Evolutionary conservation across 2,113 vertebrate species (phyloP), one percentile per base, ranked within the genome.

Genomic region (Pluvialis apricaria): DNA sequence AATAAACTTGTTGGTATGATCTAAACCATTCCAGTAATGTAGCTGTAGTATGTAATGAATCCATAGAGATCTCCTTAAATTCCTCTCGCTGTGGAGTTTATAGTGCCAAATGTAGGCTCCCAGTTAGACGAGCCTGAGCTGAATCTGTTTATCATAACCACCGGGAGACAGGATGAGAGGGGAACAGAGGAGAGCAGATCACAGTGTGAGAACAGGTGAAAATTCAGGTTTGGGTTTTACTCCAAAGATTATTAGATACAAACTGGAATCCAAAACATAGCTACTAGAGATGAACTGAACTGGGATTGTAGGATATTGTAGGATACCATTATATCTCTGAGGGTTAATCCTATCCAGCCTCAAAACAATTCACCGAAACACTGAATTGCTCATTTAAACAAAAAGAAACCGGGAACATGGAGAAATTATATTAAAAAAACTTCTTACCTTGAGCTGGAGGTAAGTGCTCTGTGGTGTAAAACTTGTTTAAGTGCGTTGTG

Each of bases 361-460:
- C 28, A 12, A 81, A 78, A 24, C 7, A 58, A 45, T 57, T 65
- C 17, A 44, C 32, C 52, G 40, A 81, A 78, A 6, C 9, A 75
- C 3, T 47, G 18, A 57, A 40, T 49, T 82, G 25, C n/a, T 85
- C 2, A 58, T 73, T 52, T 57, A 77, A 19, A 31, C 4, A 57
- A 77, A 81, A 84, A 78, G 5, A 47, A 77, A 61, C 2, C 0
- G 0, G 8, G 4, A 45, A n/a, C 4, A 22, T 3, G 0, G 17
- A 70, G 8, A 57, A 81, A 70, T 22, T 14, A n/a, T 28, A 32
- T 38, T 6, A 34, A 38, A 60, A 19, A 31, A 18, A 20, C 12
- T 29, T 60, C 15, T 73, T 90, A 54, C 32, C 20, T 60, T 82
- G 36, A 24, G 40, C 12, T 54, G 36, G 6, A 65, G 9, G 11